A percentile compares a stretch with the other conserved stretches of the same genome.
These are phyloP conservation scores for Drosophila pruinosa DNA, from an alignment of 1,140 invertebrate species.

Conservation along the genomic window DNA sequence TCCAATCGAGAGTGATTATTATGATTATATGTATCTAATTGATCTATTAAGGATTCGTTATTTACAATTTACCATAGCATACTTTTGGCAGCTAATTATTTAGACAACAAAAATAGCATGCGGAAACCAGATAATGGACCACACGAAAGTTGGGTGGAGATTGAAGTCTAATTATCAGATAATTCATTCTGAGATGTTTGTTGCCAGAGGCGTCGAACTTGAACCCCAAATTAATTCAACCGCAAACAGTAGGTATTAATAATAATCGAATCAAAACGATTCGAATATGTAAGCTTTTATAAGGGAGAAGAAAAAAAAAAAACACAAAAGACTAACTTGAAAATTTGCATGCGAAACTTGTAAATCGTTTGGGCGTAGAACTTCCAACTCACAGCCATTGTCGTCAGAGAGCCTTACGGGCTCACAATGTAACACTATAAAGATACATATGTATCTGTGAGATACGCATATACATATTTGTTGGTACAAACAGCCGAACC, in stretches of 20 bases:
- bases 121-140: constrained; percentile 4
- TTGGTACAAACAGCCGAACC: constrained; percentile 46
- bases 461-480: not conserved
- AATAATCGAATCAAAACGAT: constrained; percentile 5
- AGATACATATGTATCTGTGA: constrained; percentile 39
- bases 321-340: constrained; percentile 14
- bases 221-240: constrained; percentile 10
- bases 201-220: constrained; percentile 23
- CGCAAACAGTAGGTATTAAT: constrained; percentile 10
- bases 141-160: not conserved
- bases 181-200: constrained; percentile 23
- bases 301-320: constrained; percentile 10
- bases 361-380: constrained; percentile 57
- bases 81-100: constrained; percentile 3
- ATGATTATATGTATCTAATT: not conserved
- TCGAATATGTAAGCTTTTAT: constrained; percentile 11
- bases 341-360: constrained; percentile 73
- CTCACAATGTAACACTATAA: constrained; percentile 45
- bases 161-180: not conserved
- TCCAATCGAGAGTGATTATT: not conserved
- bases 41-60: constrained; percentile 5
- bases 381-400: constrained; percentile 1
- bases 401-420: constrained; percentile 44
- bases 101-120: not conserved
- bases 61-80: constrained; percentile 9